Evolutionary conservation across 2,113 vertebrate species (phyloP).

Genomic region (Pholis gunnellus): DNA sequence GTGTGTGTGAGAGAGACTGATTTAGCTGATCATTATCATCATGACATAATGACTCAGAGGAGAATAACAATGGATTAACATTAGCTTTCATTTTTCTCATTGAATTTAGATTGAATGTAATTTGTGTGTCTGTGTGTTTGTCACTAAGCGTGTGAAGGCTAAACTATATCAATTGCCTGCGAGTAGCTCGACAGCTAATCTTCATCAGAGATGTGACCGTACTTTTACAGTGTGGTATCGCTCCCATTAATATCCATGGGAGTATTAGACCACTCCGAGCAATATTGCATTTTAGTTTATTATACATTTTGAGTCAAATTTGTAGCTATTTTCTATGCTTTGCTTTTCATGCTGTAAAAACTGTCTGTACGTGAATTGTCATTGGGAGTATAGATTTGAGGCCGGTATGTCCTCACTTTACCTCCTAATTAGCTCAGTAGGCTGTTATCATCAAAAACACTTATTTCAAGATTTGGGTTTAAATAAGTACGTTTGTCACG

Average conservation of each 20-base stretch:
- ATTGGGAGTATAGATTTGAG: no score
- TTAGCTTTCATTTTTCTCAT: constrained; percentile 52
- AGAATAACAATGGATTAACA: constrained; percentile 63
- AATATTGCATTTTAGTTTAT: background rate
- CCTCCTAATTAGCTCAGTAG: no score
- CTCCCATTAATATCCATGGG: background rate
- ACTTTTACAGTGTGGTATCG: background rate
- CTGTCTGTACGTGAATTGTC: no score
- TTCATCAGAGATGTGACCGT: background rate
- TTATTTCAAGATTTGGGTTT: no score
- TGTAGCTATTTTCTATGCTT: background rate
- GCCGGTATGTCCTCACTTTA: no score
- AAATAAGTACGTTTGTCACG: no score
- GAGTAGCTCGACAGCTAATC: background rate
- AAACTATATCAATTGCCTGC: background rate
- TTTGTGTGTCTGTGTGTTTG: constrained; percentile 6
- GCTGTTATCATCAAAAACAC: no score
- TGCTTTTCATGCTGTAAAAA: background rate
- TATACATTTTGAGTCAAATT: background rate
- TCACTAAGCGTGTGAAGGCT: background rate
- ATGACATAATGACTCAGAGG: constrained; percentile 72
- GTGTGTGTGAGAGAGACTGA: constrained; percentile 29
- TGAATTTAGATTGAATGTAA: constrained; percentile 34
- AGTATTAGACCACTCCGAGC: no score
- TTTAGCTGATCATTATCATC: constrained; percentile 76